A percentile compares a stretch with the other conserved stretches of the same genome.
phyloP scores from a whole-genome alignment of 23 tunicate genomes.

The Botrylloides violaceus region DNA sequence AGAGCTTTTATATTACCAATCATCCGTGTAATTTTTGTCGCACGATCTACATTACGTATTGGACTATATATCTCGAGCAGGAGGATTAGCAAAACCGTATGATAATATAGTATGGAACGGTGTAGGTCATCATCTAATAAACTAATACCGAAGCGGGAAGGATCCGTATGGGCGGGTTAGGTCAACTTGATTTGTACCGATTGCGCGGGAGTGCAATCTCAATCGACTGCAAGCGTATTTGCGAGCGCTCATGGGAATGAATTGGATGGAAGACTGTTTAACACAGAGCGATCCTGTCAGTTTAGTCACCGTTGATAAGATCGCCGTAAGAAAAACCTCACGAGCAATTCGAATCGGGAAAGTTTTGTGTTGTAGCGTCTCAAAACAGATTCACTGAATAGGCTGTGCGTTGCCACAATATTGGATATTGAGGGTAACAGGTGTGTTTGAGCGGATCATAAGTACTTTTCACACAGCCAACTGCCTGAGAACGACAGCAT shows the following conservation, averaged over 20 bases:
- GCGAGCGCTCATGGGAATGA: too few species aligned
- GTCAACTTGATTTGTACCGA: too few species aligned
- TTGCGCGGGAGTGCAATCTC: too few species aligned
- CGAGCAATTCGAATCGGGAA: neutral
- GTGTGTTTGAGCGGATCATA: neutral
- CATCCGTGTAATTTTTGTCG: constrained; percentile 19
- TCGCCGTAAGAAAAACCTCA: too few species aligned
- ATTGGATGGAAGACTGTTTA: neutral
- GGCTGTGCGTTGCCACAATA: neutral
- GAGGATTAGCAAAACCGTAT: neutral
- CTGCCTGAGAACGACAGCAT: neutral
- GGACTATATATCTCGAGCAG: neutral
- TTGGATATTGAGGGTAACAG: neutral
- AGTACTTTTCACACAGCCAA: neutral
- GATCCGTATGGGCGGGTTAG: too few species aligned
- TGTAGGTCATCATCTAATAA: too few species aligned
- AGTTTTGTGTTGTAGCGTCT: neutral
- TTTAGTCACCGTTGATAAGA: neutral
- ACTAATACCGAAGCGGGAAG: too few species aligned
- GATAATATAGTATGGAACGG: too few species aligned
- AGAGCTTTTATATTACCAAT: constrained; percentile 11
- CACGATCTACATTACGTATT: constrained; percentile 1
- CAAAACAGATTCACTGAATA: neutral
- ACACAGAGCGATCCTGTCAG: neutral
- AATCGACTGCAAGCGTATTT: too few species aligned